Percentiles rank a stretch among this genome's conserved stretches.
Conservation (phyloP, 2,797 vertebrate species). For the Acrossocheilus wenchowensis region DNA sequence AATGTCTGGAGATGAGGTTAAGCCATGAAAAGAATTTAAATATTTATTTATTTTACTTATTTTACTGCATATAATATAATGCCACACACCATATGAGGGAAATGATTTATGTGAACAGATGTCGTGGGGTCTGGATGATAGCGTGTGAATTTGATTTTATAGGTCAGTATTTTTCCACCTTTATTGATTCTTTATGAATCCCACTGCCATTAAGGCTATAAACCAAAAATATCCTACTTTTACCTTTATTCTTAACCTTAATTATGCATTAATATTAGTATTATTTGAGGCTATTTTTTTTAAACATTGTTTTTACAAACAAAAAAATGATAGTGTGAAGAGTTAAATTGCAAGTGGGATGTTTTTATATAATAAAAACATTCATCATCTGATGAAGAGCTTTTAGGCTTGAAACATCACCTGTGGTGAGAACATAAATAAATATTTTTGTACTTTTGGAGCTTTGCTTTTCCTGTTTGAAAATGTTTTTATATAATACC, state of each 20-base stretch:
- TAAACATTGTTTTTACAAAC: too few relatives aligned
- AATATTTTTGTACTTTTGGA: too few relatives aligned
- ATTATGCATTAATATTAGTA: not conserved
- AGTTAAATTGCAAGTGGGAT: not conserved
- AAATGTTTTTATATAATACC: not conserved
- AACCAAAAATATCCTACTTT: not conserved
- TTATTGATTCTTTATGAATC: constrained; percentile 13
- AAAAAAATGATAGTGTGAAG: not conserved
- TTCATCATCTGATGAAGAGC: too few relatives aligned
- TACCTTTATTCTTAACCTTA: not conserved
- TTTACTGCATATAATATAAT: constrained; percentile 7
- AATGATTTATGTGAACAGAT: constrained; percentile 35
- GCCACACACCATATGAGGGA: constrained; percentile 8
- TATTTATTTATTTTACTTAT: constrained; percentile 21
- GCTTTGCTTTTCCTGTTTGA: not conserved
- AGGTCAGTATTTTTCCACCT: constrained; percentile 12
- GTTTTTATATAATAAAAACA: not conserved
- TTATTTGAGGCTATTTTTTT: not conserved
- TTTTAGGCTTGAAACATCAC: too few relatives aligned
- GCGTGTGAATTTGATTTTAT: not conserved
- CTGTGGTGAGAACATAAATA: too few relatives aligned
- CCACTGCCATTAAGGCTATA: not conserved
- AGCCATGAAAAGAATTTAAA: not conserved
- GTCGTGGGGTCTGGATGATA: not conserved
- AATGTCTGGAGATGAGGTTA: constrained; percentile 39